Evolutionary conservation across 2,797 vertebrate genomes (phyloP), one percentile per base, ranked within the genome.

Genomic region (Anguilla obscura): DNA sequence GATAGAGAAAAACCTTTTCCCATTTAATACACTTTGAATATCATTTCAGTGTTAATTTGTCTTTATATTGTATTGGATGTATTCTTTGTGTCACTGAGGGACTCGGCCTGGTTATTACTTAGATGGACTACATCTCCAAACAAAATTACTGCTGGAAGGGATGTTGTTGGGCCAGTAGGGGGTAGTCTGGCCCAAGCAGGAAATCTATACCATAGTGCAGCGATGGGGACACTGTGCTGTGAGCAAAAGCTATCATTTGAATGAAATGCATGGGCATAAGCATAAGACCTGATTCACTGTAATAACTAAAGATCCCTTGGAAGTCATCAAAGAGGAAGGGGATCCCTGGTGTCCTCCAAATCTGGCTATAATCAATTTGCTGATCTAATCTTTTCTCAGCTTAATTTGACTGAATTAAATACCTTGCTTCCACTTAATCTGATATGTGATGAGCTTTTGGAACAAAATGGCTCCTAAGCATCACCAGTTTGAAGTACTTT

Each of bases 331-430:
- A 18, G 4, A 40, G 74, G 33, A 36, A 36, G 36, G 36, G 16
- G 30, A 14, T 79, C 74, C 74, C 74, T 40, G 74, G 74, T 79
- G 74, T 45, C 14, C 33, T 45, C 14, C 74, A 33, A 79, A 36
- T 79, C 14, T 18, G 74, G 2, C 14, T 40, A 40, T 40, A 66
- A 12, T 79, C 74, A 79, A 40, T 79, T 16, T 16, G 33, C 74
- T 36, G 33, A 79, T 79, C 74, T 79, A 79, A 79, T 79, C 74
- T 30, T 40, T 36, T 16, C 74, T 7, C 74, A 40, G 74, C 33
- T 79, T 79, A 40, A 79, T 79, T 79, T 36, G 4, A 79, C 63
- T 40, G 40, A 79, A 79, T 79, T 79, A 79, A 45, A 79, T 79
- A 36, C 74, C 36, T 40, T 40, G n/a, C 66, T 71, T 45, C 74